Evolutionary conservation across 2,888 invertebrate species (phyloP).

Genomic region (Diaphora mendica): DNA sequence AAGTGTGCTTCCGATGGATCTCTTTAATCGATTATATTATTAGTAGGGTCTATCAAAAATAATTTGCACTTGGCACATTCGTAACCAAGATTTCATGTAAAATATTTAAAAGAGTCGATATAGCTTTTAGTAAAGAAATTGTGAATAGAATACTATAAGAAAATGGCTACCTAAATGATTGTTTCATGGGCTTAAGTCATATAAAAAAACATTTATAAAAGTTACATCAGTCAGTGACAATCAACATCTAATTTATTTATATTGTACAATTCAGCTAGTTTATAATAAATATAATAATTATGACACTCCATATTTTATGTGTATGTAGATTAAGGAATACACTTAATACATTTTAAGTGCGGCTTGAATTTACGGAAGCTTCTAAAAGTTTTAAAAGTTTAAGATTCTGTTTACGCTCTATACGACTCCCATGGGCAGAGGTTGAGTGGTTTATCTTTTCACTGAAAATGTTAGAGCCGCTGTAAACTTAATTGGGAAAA

Average conservation of each 20-base stretch:
- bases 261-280: too few relatives aligned
- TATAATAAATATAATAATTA: background rate
- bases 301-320: background rate
- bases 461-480: background rate
- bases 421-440: slow-evolving; percentile 3
- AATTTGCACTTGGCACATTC: slow-evolving; percentile 28
- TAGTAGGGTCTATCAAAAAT: slow-evolving; percentile 49
- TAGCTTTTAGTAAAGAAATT: slow-evolving; percentile 29
- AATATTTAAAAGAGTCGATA: slow-evolving; percentile 31
- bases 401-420: background rate
- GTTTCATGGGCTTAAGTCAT: too few relatives aligned
- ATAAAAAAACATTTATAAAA: too few relatives aligned
- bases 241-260: too few relatives aligned
- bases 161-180: background rate
- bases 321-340: background rate
- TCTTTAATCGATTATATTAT: slow-evolving; percentile 39
- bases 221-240: too few relatives aligned
- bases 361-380: background rate
- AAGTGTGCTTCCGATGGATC: slow-evolving; percentile 44
- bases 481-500: slow-evolving; percentile 1
- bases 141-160: slow-evolving; percentile 8
- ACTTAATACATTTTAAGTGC: background rate
- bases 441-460: slow-evolving; percentile 4
- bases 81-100: slow-evolving; percentile 31
- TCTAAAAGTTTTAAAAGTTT: slow-evolving; percentile 16